phyloP scores from a whole-genome alignment of 2,888 invertebrate genomes.

The Nomada lathburiana region DNA sequence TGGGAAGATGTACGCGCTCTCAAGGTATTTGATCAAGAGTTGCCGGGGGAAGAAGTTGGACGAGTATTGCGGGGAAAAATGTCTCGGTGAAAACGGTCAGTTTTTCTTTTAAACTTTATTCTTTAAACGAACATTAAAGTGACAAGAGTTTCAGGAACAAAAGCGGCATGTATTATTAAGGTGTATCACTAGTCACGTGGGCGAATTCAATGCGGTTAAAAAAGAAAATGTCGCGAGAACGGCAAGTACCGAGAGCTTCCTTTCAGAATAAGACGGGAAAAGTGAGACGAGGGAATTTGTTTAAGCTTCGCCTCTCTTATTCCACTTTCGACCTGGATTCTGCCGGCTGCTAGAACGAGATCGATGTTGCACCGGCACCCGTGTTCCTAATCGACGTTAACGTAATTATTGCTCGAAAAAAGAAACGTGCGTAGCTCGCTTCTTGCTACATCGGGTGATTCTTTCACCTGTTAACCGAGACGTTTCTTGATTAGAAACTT shows the following conservation, averaged over 20 bases:
- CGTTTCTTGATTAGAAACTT: too few relatives aligned
- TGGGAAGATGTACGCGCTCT: background rate
- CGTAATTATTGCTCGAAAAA: conserved; percentile 30
- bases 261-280: background rate
- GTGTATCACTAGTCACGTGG: background rate
- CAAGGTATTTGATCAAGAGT: too few relatives aligned
- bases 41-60: background rate
- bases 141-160: too few relatives aligned
- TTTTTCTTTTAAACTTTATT: too few relatives aligned
- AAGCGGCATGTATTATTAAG: conserved; percentile 20
- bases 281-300: conserved; percentile 34
- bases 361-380: conserved; percentile 35
- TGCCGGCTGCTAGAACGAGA: conserved; percentile 9
- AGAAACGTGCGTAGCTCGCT: background rate
- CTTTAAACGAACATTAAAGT: too few relatives aligned
- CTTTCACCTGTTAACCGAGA: background rate
- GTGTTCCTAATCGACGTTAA: conserved; percentile 45
- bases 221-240: conserved; percentile 7
- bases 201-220: background rate
- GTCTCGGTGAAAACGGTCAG: too few relatives aligned
- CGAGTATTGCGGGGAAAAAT: background rate
- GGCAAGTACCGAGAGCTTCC: conserved; percentile 13
- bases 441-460: background rate
- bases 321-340: conserved; percentile 52
- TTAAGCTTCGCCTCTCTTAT: conserved; percentile 26